These are phyloP conservation scores for Mormyrops boulengeri DNA, from an alignment of 2,797 vertebrate species.

Conservation along the genomic window DNA sequence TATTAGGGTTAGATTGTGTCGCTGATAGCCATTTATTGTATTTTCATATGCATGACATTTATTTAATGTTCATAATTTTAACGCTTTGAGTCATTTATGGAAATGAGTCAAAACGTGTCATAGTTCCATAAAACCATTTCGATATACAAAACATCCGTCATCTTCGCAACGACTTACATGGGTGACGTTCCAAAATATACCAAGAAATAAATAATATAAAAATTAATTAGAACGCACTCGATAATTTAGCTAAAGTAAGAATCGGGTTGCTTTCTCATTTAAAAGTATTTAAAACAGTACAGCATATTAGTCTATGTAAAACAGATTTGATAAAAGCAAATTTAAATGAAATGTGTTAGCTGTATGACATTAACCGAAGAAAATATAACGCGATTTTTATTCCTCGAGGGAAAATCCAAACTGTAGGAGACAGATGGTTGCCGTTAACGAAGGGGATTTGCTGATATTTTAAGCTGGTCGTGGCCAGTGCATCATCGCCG, in stretches of 20 bases:
- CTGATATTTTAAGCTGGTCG: slow-evolving; percentile 5
- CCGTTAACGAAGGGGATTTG: background rate
- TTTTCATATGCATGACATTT: background rate
- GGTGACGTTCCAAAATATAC: background rate
- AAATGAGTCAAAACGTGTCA: background rate
- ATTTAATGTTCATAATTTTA: background rate
- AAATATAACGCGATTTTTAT: background rate
- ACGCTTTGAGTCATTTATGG: background rate
- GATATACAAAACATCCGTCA: background rate
- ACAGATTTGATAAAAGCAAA: background rate
- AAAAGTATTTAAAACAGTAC: background rate
- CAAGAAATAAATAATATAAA: background rate
- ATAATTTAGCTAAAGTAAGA: background rate
- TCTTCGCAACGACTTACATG: background rate
- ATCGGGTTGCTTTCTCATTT: background rate
- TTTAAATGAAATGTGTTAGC: background rate
- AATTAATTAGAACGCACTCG: background rate
- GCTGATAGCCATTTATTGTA: background rate
- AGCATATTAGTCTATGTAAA: background rate
- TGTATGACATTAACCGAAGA: background rate
- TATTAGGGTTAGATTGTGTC: background rate
- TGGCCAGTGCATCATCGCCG: background rate
- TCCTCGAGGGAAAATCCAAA: background rate
- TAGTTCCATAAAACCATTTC: slow-evolving; percentile 2
- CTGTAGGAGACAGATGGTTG: background rate